A percentile compares a stretch with the other conserved stretches of the same genome.
Conservation (phyloP, 2,113 vertebrate species). For the Terrapene triunguis region DNA sequence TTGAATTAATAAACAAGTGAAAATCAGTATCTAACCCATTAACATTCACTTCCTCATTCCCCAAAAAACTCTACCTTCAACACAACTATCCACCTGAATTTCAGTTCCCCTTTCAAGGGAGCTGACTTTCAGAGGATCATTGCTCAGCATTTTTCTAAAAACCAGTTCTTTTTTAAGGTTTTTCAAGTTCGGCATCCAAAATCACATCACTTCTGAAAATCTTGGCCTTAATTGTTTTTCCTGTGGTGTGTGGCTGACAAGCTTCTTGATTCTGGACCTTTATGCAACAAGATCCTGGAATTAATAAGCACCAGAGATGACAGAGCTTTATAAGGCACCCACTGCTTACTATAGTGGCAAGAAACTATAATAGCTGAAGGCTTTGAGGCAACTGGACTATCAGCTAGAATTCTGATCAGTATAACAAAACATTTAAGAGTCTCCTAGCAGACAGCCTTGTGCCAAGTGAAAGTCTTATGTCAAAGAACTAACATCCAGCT, state of each 20-base stretch:
- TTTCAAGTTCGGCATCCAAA: background rate
- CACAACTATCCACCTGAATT: too few relatives aligned
- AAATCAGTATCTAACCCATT: too few relatives aligned
- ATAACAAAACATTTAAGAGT: too few relatives aligned
- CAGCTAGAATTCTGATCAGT: too few relatives aligned
- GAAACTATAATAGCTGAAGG: background rate
- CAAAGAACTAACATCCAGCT: background rate
- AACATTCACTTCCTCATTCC: too few relatives aligned
- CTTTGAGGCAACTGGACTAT: background rate
- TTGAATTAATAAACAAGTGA: too few relatives aligned
- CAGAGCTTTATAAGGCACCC: background rate
- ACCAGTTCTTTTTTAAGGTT: background rate
- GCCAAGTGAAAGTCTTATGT: background rate
- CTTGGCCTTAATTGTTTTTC: background rate
- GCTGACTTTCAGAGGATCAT: background rate
- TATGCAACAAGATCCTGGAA: background rate
- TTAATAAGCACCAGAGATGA: background rate
- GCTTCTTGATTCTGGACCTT: background rate
- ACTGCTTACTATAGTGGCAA: background rate
- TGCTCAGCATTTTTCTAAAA: background rate
- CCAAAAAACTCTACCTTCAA: too few relatives aligned
- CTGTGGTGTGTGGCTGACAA: background rate
- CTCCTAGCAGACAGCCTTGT: background rate
- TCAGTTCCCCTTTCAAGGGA: background rate
- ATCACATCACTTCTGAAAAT: background rate